Evolutionary conservation across 2,113 vertebrate genomes (phyloP).

Genomic region (Meriones unguiculatus): DNA sequence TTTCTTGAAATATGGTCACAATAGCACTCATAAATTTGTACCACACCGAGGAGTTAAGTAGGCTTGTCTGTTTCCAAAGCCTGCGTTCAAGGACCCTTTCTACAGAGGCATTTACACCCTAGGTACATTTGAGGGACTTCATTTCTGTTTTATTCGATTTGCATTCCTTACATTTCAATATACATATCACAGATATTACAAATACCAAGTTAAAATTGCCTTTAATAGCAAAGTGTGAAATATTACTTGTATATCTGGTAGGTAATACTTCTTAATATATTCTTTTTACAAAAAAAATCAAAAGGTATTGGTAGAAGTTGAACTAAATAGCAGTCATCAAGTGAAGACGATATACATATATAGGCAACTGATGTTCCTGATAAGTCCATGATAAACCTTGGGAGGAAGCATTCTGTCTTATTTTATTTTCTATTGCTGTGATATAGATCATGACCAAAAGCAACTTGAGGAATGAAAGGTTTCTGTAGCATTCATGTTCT

Average conservation of each 20-base stretch:
- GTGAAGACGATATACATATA: background rate
- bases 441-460: background rate
- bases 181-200: background rate
- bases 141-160: background rate
- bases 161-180: background rate
- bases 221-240: conserved; percentile 11
- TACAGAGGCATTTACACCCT: background rate
- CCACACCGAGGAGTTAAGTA: background rate
- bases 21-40: background rate
- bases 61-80: background rate
- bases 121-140: background rate
- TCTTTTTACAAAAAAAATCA: conserved; percentile 3
- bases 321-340: background rate
- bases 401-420: background rate
- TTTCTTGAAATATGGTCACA: background rate
- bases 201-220: background rate
- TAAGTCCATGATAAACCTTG: background rate
- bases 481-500: background rate
- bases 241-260: background rate
- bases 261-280: background rate
- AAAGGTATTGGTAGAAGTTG: background rate
- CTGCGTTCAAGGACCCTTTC: background rate
- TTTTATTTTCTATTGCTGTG: background rate
- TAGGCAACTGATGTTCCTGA: background rate
- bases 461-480: background rate